A percentile compares a stretch with the other conserved stretches of the same genome.
Conservation (phyloP, 2,797 vertebrate species). For the Cuniculus paca region DNA sequence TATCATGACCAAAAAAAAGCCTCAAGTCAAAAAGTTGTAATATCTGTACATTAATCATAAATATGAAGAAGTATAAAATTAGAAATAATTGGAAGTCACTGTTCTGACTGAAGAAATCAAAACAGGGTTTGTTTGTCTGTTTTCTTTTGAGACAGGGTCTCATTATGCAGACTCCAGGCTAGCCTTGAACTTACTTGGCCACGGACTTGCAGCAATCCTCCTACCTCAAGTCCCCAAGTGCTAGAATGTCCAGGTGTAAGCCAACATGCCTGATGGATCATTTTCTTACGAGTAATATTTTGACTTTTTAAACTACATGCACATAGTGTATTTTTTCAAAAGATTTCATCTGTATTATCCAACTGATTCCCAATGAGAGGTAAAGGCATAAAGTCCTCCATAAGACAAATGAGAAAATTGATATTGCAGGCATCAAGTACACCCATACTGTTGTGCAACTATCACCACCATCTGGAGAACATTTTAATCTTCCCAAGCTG, state of each 20-base stretch:
- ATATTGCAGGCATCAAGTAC: not conserved
- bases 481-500: not conserved
- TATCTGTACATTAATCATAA: not conserved
- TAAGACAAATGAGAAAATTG: not conserved
- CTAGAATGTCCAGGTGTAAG: not conserved
- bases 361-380: not conserved
- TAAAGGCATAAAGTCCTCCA: not conserved
- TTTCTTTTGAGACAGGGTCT: not conserved
- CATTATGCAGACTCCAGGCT: not conserved
- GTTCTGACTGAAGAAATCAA: not conserved
- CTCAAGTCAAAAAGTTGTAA: not conserved
- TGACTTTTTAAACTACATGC: not conserved
- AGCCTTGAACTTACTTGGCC: not conserved
- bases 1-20: not conserved
- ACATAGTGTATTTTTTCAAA: not conserved
- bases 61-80: not conserved
- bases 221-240: not conserved
- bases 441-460: not conserved
- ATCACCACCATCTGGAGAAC: not conserved
- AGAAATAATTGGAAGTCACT: conserved; percentile 19
- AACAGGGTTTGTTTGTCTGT: not conserved
- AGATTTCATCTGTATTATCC: not conserved
- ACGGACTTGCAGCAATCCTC: not conserved
- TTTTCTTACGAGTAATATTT: not conserved
- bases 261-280: not conserved